These are phyloP conservation scores for Ciconia boyciana DNA, from an alignment of 2,113 vertebrate species.

Conservation along the genomic window DNA sequence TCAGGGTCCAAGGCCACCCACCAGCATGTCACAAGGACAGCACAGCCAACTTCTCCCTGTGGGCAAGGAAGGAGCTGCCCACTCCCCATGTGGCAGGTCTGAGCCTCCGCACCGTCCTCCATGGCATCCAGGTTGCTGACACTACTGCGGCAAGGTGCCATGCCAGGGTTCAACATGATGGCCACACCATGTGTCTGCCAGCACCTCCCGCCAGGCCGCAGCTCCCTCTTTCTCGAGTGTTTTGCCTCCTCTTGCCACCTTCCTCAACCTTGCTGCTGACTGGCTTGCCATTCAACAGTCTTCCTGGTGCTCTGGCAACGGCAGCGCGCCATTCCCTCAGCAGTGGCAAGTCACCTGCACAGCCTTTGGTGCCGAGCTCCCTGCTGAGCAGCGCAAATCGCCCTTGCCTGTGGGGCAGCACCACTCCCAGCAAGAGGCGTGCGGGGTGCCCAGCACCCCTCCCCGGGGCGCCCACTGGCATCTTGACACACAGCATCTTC, in stretches of 20 bases:
- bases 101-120: neutral
- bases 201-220: neutral
- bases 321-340: rapidly evolving
- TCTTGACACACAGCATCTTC: rapidly evolving
- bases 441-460: neutral
- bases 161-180: rapidly evolving
- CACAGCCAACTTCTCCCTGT: neutral
- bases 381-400: rapidly evolving
- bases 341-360: neutral
- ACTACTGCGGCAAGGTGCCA: rapidly evolving
- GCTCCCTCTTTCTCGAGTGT: neutral
- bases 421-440: neutral
- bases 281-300: rapidly evolving
- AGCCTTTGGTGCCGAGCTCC: neutral
- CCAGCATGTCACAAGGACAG: rapidly evolving
- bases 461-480: rapidly evolving
- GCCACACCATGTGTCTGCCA: neutral
- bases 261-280: rapidly evolving
- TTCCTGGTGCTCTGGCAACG: neutral
- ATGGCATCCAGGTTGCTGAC: rapidly evolving
- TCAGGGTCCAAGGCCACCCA: rapidly evolving
- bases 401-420: neutral
- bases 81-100: rapidly evolving
- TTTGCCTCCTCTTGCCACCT: neutral
- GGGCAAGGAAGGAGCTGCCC: neutral